Evolutionary conservation across 1,140 invertebrate genomes (phyloP).

Genomic region (Oncopeltus fasciatus): DNA sequence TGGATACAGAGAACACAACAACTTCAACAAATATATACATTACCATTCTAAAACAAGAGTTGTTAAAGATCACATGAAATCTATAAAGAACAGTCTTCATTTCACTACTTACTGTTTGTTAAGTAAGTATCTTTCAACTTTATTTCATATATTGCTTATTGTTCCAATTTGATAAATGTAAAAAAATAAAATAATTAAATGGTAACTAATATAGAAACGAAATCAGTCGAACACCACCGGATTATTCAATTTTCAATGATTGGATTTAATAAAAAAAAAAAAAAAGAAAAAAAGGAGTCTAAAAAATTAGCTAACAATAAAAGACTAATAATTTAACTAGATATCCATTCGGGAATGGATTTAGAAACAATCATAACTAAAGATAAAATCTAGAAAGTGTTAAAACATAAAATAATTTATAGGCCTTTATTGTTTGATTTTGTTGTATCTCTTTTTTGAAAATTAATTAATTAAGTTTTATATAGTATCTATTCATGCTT

Average conservation of each 20-base stretch:
- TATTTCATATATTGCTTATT: neutral
- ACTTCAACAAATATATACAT: conserved; percentile 6
- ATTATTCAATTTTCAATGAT: neutral
- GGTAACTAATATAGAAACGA: neutral
- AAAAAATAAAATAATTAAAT: neutral
- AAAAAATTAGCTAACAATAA: neutral
- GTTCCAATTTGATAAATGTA: neutral
- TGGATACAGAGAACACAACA: neutral
- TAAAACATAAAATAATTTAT: neutral
- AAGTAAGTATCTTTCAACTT: neutral
- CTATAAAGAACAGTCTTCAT: neutral
- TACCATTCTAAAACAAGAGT: neutral
- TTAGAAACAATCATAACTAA: neutral
- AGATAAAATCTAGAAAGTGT: neutral
- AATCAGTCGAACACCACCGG: neutral
- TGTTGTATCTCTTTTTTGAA: neutral
- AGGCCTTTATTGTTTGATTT: neutral
- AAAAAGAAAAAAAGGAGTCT: neutral
- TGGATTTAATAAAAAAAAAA: neutral
- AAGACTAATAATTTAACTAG: neutral
- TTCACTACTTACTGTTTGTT: neutral
- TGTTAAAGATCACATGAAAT: neutral
- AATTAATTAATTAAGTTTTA: neutral
- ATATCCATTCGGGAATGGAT: neutral
- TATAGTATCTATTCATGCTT: neutral